These are phyloP conservation scores for Procapra przewalskii DNA, from an alignment of 2,113 vertebrate genomes.

Conservation along the genomic window DNA sequence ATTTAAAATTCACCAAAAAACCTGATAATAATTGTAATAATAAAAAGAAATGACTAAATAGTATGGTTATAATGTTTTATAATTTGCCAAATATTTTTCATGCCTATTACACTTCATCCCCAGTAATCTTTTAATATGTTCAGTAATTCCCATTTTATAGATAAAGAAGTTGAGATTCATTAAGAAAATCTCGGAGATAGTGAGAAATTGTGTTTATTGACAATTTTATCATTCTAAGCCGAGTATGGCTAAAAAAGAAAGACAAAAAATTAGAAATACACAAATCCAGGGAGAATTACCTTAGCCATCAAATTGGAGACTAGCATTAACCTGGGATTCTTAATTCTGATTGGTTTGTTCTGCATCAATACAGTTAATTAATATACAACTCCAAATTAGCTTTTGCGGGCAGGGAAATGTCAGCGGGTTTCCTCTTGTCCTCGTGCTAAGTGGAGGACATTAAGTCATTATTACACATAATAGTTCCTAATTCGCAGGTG, in stretches of 20 bases:
- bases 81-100: slow-evolving; percentile 12
- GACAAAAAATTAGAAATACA: neutral
- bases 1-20: slow-evolving; percentile 23
- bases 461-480: slow-evolving; percentile 66
- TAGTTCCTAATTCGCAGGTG: slow-evolving; percentile 66
- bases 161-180: neutral
- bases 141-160: slow-evolving; percentile 17
- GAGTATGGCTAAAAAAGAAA: neutral
- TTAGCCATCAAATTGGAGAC: neutral
- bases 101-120: neutral
- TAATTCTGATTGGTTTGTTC: slow-evolving; percentile 64
- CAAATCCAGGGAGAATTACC: neutral
- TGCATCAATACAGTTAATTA: slow-evolving; percentile 66
- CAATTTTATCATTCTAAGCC: neutral
- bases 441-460: slow-evolving; percentile 52
- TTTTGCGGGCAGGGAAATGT: slow-evolving; percentile 41
- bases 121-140: neutral
- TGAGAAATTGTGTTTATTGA: neutral
- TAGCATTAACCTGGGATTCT: slow-evolving; percentile 22
- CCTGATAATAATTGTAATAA: neutral
- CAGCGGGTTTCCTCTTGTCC: slow-evolving; percentile 59
- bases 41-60: neutral
- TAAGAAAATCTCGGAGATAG: neutral
- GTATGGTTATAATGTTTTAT: neutral
- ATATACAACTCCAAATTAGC: slow-evolving; percentile 62